A percentile compares a stretch with the other conserved stretches of the same genome.
These are phyloP conservation scores for Aurelia sp. DNA, from an alignment of 30 jellyfish, hydroid and myxozoan genomes.

Conservation along the genomic window DNA sequence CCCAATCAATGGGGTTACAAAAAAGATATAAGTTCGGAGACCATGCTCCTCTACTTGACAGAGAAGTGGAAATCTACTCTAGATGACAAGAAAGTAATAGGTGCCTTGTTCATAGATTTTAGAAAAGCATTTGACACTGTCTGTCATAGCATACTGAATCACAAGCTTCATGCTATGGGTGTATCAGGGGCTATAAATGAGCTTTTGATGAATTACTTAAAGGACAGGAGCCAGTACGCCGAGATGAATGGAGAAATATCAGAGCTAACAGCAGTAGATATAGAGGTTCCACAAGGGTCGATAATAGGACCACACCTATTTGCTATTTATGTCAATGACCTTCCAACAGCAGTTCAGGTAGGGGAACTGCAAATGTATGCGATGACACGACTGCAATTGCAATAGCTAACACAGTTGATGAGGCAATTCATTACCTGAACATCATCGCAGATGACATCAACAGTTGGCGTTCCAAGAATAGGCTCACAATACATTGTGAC, in stretches of 20 bases:
- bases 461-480: conserved; percentile 22
- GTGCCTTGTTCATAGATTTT: not conserved
- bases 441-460: not conserved
- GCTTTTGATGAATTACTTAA: too few species aligned
- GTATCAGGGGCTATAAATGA: too few species aligned
- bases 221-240: not conserved
- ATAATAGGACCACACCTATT: too few species aligned
- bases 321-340: too few species aligned
- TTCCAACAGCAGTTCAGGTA: too few species aligned
- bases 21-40: not conserved
- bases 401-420: too few species aligned
- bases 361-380: too few species aligned
- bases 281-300: too few species aligned
- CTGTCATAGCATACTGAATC: not conserved
- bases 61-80: not conserved
- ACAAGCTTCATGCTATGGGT: not conserved
- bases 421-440: too few species aligned
- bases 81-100: conserved; percentile 6
- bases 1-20: conserved; percentile 6
- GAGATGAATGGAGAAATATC: too few species aligned
- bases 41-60: not conserved
- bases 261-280: too few species aligned
- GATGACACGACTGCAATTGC: too few species aligned
- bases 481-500: conserved; percentile 42
- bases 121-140: not conserved